A percentile compares a stretch with the other conserved stretches of the same genome.
Evolutionary conservation across 2,888 invertebrate genomes (phyloP).

Genomic region (Molorchus minor): DNA sequence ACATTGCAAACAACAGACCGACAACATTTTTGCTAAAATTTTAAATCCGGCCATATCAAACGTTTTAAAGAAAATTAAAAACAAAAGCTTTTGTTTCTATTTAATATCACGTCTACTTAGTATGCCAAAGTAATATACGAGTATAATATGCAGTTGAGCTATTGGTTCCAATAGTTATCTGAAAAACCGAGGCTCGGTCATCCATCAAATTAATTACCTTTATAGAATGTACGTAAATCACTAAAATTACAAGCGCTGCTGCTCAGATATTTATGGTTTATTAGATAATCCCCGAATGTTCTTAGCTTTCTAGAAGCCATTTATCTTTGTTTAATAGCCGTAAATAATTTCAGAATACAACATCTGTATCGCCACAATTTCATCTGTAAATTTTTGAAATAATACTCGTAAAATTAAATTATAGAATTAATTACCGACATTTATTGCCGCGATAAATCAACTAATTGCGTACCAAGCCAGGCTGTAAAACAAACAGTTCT

Average conservation of each 20-base stretch:
- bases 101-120: too few relatives aligned
- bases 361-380: neutral
- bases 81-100: too few relatives aligned
- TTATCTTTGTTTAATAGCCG: neutral
- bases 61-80: too few relatives aligned
- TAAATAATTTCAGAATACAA: neutral
- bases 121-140: too few relatives aligned
- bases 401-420: conserved; percentile 1
- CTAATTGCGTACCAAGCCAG: neutral
- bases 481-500: neutral
- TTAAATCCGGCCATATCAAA: too few relatives aligned
- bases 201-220: neutral
- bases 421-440: neutral
- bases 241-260: conserved; percentile 1
- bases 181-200: too few relatives aligned
- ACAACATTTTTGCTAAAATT: too few relatives aligned
- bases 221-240: conserved; percentile 4
- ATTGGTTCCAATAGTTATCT: too few relatives aligned
- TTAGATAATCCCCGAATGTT: neutral
- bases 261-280: neutral
- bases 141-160: too few relatives aligned
- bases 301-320: neutral
- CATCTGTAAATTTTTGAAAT: neutral
- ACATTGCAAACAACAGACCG: too few relatives aligned
- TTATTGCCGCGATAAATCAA: neutral